Evolutionary conservation across 2,888 invertebrate genomes (phyloP), one percentile per base, ranked within the genome.

Genomic region (Rosalia funebris): DNA sequence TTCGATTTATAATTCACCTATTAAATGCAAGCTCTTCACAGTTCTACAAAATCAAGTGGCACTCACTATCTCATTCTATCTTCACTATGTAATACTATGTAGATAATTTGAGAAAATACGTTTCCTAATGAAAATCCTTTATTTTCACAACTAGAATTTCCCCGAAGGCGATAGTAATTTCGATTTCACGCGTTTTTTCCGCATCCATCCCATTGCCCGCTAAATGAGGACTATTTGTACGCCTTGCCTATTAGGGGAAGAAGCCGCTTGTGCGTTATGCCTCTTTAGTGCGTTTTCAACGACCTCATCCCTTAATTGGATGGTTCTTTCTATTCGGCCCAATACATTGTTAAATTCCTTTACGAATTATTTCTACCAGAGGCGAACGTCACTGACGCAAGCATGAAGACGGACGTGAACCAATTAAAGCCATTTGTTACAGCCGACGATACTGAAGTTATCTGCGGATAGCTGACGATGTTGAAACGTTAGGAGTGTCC

Each of bases 151-250:
- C 55, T 50, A 60, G 48, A 50, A 55, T 60, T 57, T 42, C 37
- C 53, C 46, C 50, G 50, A 41, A 44, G 31, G 42, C 46, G 19
- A 39, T 37, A 53, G 53, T 52, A 61, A 54, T 54, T 53, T 54
- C 47, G 34, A 57, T 61, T 47, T 56, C 25, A 42, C 25, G 44
- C 25, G 55, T 58, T 60, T 47, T 60, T 64, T 61, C 64, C 48
- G 54, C 58, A 57, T 60, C 60, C 37, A 31, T 20, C 41, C 48
- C 53, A 46, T 56, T 46, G 56, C 58, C 56, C 64, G 47, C 58
- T 53, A 59, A 64, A 64, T 61, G 58, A 61, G 48, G 34, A 46
- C 50, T 52, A 64, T 64, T 64, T 61, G 64, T 64, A 57, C 64
- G 61, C 61, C 61, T 64, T 61, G 25, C 47, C 53, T 58, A 47